Base-by-base conservation (phyloP, 2,888 invertebrate genomes). In the Chalcosyrphus nemorum region DNA sequence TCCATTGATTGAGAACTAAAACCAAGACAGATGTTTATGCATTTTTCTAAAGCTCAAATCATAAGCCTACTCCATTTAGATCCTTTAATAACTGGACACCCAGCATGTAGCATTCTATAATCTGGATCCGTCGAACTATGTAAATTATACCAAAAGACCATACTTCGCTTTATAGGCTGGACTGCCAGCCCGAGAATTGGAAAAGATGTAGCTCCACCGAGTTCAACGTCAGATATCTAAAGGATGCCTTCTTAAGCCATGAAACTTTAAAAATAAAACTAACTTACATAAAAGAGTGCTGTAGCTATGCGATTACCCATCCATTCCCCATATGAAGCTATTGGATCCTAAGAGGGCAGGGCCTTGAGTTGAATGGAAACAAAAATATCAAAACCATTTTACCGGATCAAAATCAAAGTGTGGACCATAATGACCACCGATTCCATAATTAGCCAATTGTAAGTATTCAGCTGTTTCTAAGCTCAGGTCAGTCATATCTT, bases 81-180 rank as follows among this genome's bases (percentile, higher is more conserved):
- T 57, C 98, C 98, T 6, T 96, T 94, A 15, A 98, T 93, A 43
- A 98, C 98, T 1, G 98, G 98, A 91, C 98, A 98, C 54, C 97
- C 98, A 3, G 97, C 98, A 92, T 98, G 98, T 77, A 97, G 92
- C 0, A 98, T 98, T 86, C 94, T 93, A 86, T 94, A 93, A 92
- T 98, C 96, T 0, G 98, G 98, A 87, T 97, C 96, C 0, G 98
- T 98, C 87, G 94, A 96, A 81, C 90, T 90, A 86, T 91, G 90
- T 32, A 94, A 89, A 88, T 94, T 94, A 88, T 93, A 93, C 94
- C 94, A 94, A 88, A 94, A 93, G 27, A 93, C 92, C 56, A 93
- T 93, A 45, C 92, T 89, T 47, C 93, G 93, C 91, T 93, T 93
- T 82, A 92, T 88, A 0, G 94, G 94, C 17, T 59, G 17, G 0